Conservation (phyloP, 2,113 vertebrate genomes). For the Tachysurus vachellii region DNA sequence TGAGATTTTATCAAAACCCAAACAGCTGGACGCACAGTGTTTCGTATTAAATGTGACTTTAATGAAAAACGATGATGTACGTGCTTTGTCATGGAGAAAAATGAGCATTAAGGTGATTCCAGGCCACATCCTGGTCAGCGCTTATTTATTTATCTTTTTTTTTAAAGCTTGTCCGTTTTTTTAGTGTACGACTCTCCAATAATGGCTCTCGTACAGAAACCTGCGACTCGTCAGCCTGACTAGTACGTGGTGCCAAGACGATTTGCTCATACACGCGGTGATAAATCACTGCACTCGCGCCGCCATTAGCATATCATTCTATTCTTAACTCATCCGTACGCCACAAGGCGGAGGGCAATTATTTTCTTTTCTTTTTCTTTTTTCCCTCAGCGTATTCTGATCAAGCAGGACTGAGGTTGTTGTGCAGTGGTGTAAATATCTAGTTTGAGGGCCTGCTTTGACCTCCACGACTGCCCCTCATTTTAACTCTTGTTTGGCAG, state of each 20-base stretch:
- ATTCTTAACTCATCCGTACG: constrained; percentile 16
- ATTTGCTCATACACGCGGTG: constrained; percentile 15
- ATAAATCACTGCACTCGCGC: constrained; percentile 31
- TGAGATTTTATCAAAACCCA: background rate
- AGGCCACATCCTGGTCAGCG: constrained; percentile 18
- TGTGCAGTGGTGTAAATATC: constrained; percentile 59
- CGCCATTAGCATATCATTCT: constrained; percentile 30
- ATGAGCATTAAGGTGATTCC: constrained; percentile 3
- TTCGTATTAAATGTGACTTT: background rate
- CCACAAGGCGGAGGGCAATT: background rate
- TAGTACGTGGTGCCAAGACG: constrained; percentile 10
- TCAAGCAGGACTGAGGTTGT: background rate
- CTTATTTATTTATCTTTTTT: background rate
- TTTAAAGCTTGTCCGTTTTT: background rate
- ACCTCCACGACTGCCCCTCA: constrained; percentile 57
- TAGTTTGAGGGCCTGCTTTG: constrained; percentile 59
- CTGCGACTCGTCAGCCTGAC: constrained; percentile 39
- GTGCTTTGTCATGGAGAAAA: background rate
- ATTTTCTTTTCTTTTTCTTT: background rate
- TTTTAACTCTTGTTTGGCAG: constrained; percentile 74
- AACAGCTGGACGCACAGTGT: background rate
- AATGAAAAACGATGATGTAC: constrained; percentile 15
- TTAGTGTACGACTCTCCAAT: background rate
- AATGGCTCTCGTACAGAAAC: constrained; percentile 21
- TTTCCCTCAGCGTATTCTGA: background rate